A percentile compares a stretch with the other conserved stretches of the same genome.
Evolutionary conservation across 1,140 invertebrate genomes (phyloP).

Genomic region (Cydia amplana): DNA sequence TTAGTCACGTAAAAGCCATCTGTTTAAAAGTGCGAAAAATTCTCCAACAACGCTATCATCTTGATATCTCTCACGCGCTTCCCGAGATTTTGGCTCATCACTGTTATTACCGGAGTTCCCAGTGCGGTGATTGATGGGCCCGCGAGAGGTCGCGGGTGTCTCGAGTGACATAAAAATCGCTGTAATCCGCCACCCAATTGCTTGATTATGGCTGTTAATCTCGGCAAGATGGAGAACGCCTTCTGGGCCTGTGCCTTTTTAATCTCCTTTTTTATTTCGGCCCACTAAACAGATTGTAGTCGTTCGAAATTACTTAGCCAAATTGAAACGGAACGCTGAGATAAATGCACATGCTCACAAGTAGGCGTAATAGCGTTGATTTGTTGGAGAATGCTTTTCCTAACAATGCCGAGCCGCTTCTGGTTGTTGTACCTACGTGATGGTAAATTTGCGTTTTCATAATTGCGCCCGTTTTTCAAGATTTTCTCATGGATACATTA

Average conservation of each 20-base stretch:
- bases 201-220: conserved; percentile 75
- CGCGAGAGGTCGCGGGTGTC: conserved; percentile 43
- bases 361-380: conserved; percentile 28
- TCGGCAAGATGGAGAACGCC: conserved; percentile 55
- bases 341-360: conserved; percentile 33
- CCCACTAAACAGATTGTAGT: conserved; percentile 59
- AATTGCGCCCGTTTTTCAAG: neutral
- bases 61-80: conserved; percentile 25
- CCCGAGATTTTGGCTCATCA: conserved; percentile 45
- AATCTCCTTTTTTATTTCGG: conserved; percentile 65
- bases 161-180: conserved; percentile 69
- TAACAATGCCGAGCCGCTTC: conserved; percentile 27
- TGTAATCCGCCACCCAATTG: conserved; percentile 70
- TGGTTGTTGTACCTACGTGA: conserved; percentile 30
- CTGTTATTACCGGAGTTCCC: conserved; percentile 66
- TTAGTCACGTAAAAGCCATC: conserved; percentile 14
- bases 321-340: conserved; percentile 57
- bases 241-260: conserved; percentile 48
- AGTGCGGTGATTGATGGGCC: conserved; percentile 55
- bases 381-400: conserved; percentile 24
- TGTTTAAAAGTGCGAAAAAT: conserved; percentile 30
- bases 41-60: conserved; percentile 27
- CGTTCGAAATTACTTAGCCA: conserved; percentile 68
- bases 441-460: conserved; percentile 2
- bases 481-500: neutral